Conservation (phyloP, 1,140 invertebrate species). For the Megathymus violae region DNA sequence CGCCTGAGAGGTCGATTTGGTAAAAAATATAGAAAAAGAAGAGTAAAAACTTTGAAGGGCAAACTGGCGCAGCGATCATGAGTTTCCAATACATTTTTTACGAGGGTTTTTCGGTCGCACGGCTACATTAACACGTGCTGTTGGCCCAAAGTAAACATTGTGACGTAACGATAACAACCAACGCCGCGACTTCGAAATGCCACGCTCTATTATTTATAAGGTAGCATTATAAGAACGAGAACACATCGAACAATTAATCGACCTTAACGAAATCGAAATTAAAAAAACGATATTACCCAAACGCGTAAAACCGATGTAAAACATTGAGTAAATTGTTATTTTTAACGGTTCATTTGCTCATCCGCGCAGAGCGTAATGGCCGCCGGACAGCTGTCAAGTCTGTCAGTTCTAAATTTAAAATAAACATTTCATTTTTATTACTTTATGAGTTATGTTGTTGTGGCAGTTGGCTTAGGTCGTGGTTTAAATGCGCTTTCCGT, state of each 20-base stretch:
- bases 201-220: constrained; percentile 50
- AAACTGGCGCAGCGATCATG: constrained; percentile 39
- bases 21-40: constrained; percentile 40
- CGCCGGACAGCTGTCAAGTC: constrained; percentile 71
- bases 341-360: constrained; percentile 75
- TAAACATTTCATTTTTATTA: constrained; percentile 74
- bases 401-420: constrained; percentile 79
- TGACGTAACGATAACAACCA: constrained; percentile 34
- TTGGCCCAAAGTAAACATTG: constrained; percentile 47
- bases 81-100: constrained; percentile 47
- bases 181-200: constrained; percentile 35
- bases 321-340: constrained; percentile 71
- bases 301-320: constrained; percentile 53
- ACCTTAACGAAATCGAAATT: constrained; percentile 50
- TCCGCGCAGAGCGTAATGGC: constrained; percentile 63
- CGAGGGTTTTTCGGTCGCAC: constrained; percentile 36
- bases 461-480: constrained; percentile 56
- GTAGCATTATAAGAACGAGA: constrained; percentile 31
- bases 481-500: constrained; percentile 37
- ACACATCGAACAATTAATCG: constrained; percentile 50
- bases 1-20: constrained; percentile 11
- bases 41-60: constrained; percentile 29
- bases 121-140: constrained; percentile 57
- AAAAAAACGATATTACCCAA: constrained; percentile 39
- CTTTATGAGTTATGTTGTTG: constrained; percentile 55